Conservation (phyloP, 92 coral and sea anemone genomes). For the Metridium senile region DNA sequence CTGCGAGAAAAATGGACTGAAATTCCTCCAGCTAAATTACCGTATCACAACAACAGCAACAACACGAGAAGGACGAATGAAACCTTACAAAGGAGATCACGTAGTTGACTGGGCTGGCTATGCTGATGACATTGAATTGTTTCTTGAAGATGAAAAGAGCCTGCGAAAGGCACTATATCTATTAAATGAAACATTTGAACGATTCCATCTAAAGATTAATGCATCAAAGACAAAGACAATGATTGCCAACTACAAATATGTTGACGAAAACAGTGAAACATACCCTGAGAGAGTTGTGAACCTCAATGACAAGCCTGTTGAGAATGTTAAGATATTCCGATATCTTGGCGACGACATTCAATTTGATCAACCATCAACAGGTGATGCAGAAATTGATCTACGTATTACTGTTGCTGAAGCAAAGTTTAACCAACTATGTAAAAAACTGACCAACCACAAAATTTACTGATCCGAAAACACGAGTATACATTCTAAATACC, state of each 20-base stretch:
- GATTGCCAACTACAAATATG: slow-evolving; percentile 8
- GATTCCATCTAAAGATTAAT: slow-evolving; percentile 6
- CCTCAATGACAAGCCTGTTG: background rate
- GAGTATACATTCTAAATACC: slow-evolving; percentile 13
- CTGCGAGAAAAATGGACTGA: slow-evolving; percentile 8
- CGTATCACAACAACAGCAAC: slow-evolving; percentile 10
- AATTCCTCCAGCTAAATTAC: slow-evolving; percentile 2
- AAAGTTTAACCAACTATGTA: slow-evolving; percentile 17
- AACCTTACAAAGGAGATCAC: slow-evolving; percentile 10
- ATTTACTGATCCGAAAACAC: slow-evolving; percentile 1
- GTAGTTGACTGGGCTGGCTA: slow-evolving; percentile 10
- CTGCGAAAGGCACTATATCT: slow-evolving; percentile 1
- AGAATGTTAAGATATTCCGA: slow-evolving; percentile 16
- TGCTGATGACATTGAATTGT: slow-evolving; percentile 15
- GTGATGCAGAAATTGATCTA: slow-evolving; percentile 31
- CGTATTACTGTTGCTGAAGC: slow-evolving; percentile 29
- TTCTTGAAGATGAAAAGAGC: background rate
- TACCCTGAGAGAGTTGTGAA: slow-evolving; percentile 5
- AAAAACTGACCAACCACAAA: slow-evolving; percentile 23
- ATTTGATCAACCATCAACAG: slow-evolving; percentile 37
- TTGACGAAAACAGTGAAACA: background rate
- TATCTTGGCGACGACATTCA: slow-evolving; percentile 25
- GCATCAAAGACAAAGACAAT: slow-evolving; percentile 12
- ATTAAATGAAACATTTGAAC: slow-evolving; percentile 3
- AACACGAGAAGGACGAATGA: too few species aligned